phyloP scores from a whole-genome alignment of 2,888 invertebrate species.

The Limulus polyphemus region DNA sequence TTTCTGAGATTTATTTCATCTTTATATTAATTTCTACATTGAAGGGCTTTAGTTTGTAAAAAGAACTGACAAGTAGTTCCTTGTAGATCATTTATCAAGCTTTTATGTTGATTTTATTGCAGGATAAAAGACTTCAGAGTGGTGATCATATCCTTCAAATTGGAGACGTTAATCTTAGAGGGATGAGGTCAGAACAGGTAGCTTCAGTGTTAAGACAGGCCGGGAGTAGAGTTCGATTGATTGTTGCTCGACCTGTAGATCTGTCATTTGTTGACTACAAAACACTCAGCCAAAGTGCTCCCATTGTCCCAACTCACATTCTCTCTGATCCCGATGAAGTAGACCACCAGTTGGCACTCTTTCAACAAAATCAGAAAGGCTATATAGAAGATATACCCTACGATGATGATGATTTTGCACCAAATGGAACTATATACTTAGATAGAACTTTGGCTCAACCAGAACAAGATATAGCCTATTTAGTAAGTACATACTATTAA shows the following conservation, averaged over 20 bases:
- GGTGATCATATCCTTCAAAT: constrained; percentile 97
- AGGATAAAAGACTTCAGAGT: constrained; percentile 89
- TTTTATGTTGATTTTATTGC: too few species aligned
- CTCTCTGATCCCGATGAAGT: constrained; percentile 75
- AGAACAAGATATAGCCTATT: too few species aligned
- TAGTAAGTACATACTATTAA: too few species aligned
- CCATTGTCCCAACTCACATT: constrained; percentile 77
- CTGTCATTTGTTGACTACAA: constrained; percentile 59
- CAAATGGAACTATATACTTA: too few species aligned
- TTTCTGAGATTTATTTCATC: too few species aligned
- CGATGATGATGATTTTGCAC: neutral
- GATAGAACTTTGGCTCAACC: too few species aligned
- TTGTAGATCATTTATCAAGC: neutral
- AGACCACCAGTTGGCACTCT: constrained; percentile 51
- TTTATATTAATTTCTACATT: too few species aligned
- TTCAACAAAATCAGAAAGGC: constrained; percentile 23
- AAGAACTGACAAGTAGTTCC: too few species aligned
- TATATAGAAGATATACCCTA: constrained; percentile 18
- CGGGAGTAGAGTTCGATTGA: constrained; percentile 83
- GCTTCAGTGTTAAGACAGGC: constrained; percentile 89
- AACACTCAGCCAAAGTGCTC: constrained; percentile 60
- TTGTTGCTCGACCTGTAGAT: constrained; percentile 84
- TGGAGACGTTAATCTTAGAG: constrained; percentile 83
- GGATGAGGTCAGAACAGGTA: constrained; percentile 87
- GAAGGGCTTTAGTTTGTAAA: too few species aligned